Evolutionary conservation across 2,113 vertebrate species (phyloP), one percentile per base, ranked within the genome.

Genomic region (Pseudorasbora parva): DNA sequence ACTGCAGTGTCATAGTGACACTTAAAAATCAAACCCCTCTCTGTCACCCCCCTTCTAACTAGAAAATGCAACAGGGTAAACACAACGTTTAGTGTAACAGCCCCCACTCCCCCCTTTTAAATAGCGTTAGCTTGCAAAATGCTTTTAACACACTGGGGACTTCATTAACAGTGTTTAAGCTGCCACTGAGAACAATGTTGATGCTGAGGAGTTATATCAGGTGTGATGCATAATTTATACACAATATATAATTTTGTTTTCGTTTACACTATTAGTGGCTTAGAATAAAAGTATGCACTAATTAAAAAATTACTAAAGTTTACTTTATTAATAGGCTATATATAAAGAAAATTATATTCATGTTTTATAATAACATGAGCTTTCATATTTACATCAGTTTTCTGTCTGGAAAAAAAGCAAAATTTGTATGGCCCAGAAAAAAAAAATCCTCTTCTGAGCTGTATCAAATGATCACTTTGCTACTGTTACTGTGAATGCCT

Each of bases 91-190:
- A 10, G 33, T 19, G 4, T 23, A 23, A 14, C 54, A 60, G 76
- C 54, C 54, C 51, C 21, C 15, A 6, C 62, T 82, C 25, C 43
- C 8, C 43, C 5, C 33, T 74, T 60, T 80, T 25, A 69, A 43
- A 25, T 4, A 45, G 37, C 51, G 79, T 69, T 4, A 45, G 37
- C 51, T 83, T 69, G 43, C 77, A 9, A 43, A 62, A 51, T 43
- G 2, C 2, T 66, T 66, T 33, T 56, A 41, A 86, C 41, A n/a
- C 11, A 15, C 64, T 21, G 57, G 73, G 72, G 86, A 87, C 86
- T 66, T 87, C 78, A 82, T 87, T 84, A 87, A 60, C 9, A 49
- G 49, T 14, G 37, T 47, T 66, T 75, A 43, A 49, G 64, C 23
- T 73, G 71, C 25, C 45, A 14, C 14, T 73, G 19, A 37, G 47